Evolutionary conservation across 1,140 invertebrate species (phyloP), one percentile per base, ranked within the genome.

Genomic region (Lepidostoma basale): DNA sequence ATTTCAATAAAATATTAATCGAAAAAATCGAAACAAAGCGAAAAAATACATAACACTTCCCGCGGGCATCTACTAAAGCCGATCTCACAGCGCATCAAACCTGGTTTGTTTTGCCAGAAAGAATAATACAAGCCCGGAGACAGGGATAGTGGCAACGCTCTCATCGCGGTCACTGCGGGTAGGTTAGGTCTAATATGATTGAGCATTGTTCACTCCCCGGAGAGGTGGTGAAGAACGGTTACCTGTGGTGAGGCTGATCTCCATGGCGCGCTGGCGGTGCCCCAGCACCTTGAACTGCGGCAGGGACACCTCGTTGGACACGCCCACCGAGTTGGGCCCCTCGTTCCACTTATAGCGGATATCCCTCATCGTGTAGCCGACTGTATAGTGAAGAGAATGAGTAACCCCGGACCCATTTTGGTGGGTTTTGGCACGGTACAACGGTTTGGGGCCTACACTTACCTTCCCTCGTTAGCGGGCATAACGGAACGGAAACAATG

Each of bases 321-420:
- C 92, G 76, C 93, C 92, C 76, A 97, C 94, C 75, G 94, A 95
- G 83, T 92, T 91, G 78, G 92, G 90, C 70, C 93, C 93, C 81
- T 94, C 92, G 83, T 94, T 93, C 94, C 94, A 96, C 83, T 93
- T 94, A 88, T 96, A 96, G 76, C 92, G 89, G 85, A 97, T 97
- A 88, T 97, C 95, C 84, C 92, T 88, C 94, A 96, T 97, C 79
- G 94, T 96, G 88, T 96, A 96, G 85, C 95, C 95, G 88, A 96
- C 95, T 97, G 89, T 83, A 87, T 80, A 79, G 78, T 79, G 78
- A 85, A 88, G 80, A 87, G 81, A 84, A 84, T 87, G 82, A 87
- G 85, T 86, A 84, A 83, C 86, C 85, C 85, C 84, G 83, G 78
- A 81, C 84, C 85, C 85, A 85, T 88, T 84, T 81, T 83, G 86